Evolutionary conservation across 1,140 invertebrate species (phyloP), one percentile per base, ranked within the genome.

Genomic region (Drosophila ercepeae): DNA sequence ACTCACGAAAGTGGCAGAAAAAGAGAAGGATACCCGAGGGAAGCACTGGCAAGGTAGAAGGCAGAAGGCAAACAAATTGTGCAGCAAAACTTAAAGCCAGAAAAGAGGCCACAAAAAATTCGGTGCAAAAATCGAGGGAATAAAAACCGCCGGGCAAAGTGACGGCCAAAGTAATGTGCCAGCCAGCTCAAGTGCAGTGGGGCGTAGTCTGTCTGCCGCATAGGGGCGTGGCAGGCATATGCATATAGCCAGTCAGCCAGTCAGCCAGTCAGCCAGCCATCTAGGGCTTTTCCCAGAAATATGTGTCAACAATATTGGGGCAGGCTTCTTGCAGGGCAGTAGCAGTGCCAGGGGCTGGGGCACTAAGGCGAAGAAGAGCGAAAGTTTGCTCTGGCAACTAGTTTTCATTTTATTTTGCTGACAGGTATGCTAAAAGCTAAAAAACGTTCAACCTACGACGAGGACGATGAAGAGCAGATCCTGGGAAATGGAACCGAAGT

Each of bases 371-470:
- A 64, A 59, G 74, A 77, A 74, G 69, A 79, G 83, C 74, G 83
- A 88, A 88, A 88, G 82, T 88, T 88, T 88, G 52, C 83, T 65
- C 54, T 74, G 55, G 50, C 55, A 88, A 78, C 82, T 88, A 88
- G 82, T 88, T 88, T 88, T 81, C 82, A 88, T 88, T 88, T 88
- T 89, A 88, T 77, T 88, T 53, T 60, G 69, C 76, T 88, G 82
- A 88, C 82, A 88, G 83, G 82, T 88, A 88, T 78, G 82, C 77
- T 88, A 89, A 88, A 78, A 88, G 82, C 83, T 75, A 86, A 88
- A 88, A 84, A 83, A 76, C 63, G 61, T 58, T 16, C 19, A 61
- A 60, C 4, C 21, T 2, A 21, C 21, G 19, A 25, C 42, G 41
- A 39, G 48, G 51, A 49, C 25, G 27, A 55, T 32, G 27, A 46